A percentile compares a stretch with the other conserved stretches of the same genome.
These are phyloP conservation scores for Drosophila pseudotalamancana DNA, from an alignment of 2,888 invertebrate genomes.

Conservation along the genomic window DNA sequence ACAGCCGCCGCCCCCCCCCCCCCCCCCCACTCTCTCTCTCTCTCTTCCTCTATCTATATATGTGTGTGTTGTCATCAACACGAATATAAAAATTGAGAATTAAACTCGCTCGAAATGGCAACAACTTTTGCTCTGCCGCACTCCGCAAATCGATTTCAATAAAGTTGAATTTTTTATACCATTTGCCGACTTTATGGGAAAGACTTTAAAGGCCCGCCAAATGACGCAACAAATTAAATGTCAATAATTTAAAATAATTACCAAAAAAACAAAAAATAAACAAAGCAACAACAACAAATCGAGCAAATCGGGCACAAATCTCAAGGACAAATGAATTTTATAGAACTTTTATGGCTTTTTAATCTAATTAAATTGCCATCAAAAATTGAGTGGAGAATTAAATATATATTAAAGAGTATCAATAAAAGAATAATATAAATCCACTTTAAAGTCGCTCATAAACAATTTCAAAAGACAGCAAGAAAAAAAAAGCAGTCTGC, in stretches of 20 bases:
- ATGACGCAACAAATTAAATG: constrained; percentile 71
- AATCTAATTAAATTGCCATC: constrained; percentile 72
- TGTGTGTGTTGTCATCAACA: constrained; percentile 62
- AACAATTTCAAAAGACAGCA: constrained; percentile 19
- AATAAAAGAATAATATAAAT: constrained; percentile 44
- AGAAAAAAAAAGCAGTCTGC: constrained; percentile 13
- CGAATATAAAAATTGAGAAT: constrained; percentile 75
- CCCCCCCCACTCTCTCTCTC: constrained; percentile 1
- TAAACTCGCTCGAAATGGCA: constrained; percentile 69
- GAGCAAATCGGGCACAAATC: constrained; percentile 29
- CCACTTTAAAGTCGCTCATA: constrained; percentile 42
- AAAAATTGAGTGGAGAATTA: constrained; percentile 32
- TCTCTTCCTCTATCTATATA: background rate
- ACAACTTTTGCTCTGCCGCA: constrained; percentile 39
- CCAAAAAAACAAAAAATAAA: constrained; percentile 21
- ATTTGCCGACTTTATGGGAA: constrained; percentile 18
- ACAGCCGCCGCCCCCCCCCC: constrained; percentile 27
- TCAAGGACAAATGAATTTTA: constrained; percentile 49
- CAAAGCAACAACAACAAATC: constrained; percentile 3
- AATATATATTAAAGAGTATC: constrained; percentile 47
- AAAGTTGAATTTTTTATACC: constrained; percentile 64
- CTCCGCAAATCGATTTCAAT: constrained; percentile 69
- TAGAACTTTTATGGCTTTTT: constrained; percentile 67
- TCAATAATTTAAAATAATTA: constrained; percentile 70
- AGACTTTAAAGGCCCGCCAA: constrained; percentile 40